phyloP scores from a whole-genome alignment of 2,113 vertebrate species.

The human (Homo sapiens) region GRCh38 chr3:31760501-31761000 shows the following conservation, averaged over 20 bases:
- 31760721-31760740: neutral
- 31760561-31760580: neutral
- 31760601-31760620: neutral
- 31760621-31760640: neutral
- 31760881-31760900: neutral
- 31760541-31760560: neutral
- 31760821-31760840: neutral
- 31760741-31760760: neutral
- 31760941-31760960: constrained; percentile 36
- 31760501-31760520: neutral
- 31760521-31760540: neutral
- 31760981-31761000: constrained; percentile 21
- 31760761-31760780: neutral
- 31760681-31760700: neutral
- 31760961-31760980: neutral
- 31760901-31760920: neutral
- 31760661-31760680: neutral
- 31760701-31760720: neutral
- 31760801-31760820: neutral
- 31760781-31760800: neutral
- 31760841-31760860: neutral
- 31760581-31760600: too few relatives aligned
- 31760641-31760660: neutral
- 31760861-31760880: neutral
- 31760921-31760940: constrained; percentile 23